Base-by-base conservation (phyloP, 2,113 vertebrate genomes). In the Morone saxatilis region DNA sequence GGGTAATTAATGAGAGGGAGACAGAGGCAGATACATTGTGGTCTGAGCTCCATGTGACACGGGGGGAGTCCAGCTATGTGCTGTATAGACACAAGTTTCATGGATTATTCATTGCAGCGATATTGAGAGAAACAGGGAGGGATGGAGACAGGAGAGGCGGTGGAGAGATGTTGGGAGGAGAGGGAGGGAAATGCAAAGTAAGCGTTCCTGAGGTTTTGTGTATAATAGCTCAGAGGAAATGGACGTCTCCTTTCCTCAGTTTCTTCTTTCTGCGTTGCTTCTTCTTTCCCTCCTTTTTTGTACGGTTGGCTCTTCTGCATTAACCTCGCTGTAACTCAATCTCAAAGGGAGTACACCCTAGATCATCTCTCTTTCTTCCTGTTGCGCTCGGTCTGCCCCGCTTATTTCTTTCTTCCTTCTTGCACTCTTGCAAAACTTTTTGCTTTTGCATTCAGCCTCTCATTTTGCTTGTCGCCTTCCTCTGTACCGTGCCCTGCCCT, bases 331-430 rank as follows among this genome's bases (percentile, higher is more conserved):
- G 91, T 94, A 93, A 94, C 86, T 71, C 36, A 17, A 92, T 85
- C 85, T 86, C 65, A 69, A 68, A 60, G 60, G 65, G 53, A 87
- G 71, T 19, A 54, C 78, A 83, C 73, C 82, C 45, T 48, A 82
- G 85, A 88, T 93, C 80, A 70, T 78, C 73, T 89, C 88, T 83
- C 81, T 51, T 20, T 16, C 87, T 92, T 89, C 78, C 85, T 86
- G 86, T 87, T 71, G 56, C 43, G 0, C 20, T 75, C 57, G 40
- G 12, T 70, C 41, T 61, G 14, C 13, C 36, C 8, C 1, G 0
- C 47, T 14, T 56, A n/a, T 38, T 41, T 38, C 13, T 20, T 12
- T 19, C 48, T 41, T 65, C 9, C 3, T 14, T 19, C 56, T 54
- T 50, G 36, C 7, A 8, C 31, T 63, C 60, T 80, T 81, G 59